Evolutionary conservation across 2,113 vertebrate genomes (phyloP), one percentile per base, ranked within the genome.

Genomic region (Dasypus novemcinctus): DNA sequence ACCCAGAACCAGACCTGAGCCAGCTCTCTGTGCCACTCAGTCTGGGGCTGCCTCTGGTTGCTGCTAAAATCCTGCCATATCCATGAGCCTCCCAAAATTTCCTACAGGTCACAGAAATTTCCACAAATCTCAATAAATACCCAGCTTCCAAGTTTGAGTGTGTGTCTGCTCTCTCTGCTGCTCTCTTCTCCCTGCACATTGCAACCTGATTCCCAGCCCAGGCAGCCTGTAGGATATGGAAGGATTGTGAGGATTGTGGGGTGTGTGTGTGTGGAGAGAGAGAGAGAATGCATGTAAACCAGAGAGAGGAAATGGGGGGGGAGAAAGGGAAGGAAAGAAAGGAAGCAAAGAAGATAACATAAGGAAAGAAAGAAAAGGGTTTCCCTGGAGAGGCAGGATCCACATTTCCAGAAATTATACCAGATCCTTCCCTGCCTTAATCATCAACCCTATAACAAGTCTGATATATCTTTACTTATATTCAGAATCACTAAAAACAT

Each of bases 121-220:
- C 69, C 61, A 7, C 43, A 79, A 94, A 66, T 15, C 46, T 80
- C 89, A 94, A 54, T 87, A 84, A 96, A 96, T 31, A 93, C 17
- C 27, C 43, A 52, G 43, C 63, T 86, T 75, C 29, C 83, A 86
- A 41, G 74, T 49, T 18, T 38, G 38, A 79, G 13, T 14, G 2
- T 91, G 52, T 74, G 25, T 95, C n/a, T 78, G 15, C 33, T 97
- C 69, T 66, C 38, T 93, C 69, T 18, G 38, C 18, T 7, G 4
- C 8, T 91, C 38, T 54, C 57, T 87, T 74, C 69, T 87, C 11
- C 38, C 3, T 10, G 7, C 1, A 27, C 20, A 38, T 4, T 59
- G 59, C 12, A 74, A 68, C 1, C 25, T 63, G 38, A 78, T n/a
- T 63, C 21, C 15, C 29, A 57, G 13, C 23, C 49, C 46, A 90